These are phyloP conservation scores for Eira barbara DNA, from an alignment of 2,113 vertebrate genomes.

Conservation along the genomic window DNA sequence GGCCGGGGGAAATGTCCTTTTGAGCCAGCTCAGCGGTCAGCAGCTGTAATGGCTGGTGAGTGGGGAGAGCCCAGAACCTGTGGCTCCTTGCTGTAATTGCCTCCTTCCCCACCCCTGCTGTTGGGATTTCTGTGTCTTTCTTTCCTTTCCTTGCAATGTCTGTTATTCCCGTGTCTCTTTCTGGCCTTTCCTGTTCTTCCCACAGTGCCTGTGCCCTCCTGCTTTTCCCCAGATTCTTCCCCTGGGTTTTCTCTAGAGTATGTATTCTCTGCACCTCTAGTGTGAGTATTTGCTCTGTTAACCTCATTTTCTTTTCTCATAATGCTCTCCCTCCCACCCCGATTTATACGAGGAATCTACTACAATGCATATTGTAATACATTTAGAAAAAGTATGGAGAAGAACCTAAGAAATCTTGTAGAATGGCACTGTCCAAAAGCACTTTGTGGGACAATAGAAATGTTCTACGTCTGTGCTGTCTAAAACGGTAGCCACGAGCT, in stretches of 20 bases:
- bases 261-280: background rate
- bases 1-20: slow-evolving; percentile 92
- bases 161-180: background rate
- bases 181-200: slow-evolving; percentile 20
- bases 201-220: slow-evolving; percentile 19
- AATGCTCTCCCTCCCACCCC: background rate
- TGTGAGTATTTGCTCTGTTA: slow-evolving; percentile 1
- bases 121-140: slow-evolving; percentile 39
- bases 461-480: background rate
- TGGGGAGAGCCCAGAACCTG: slow-evolving; percentile 57
- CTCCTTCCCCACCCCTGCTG: slow-evolving; percentile 43
- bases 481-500: background rate
- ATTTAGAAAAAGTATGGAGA: slow-evolving; percentile 20
- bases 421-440: background rate
- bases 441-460: background rate
- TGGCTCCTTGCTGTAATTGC: slow-evolving; percentile 55
- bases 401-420: background rate
- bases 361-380: slow-evolving; percentile 49
- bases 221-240: background rate
- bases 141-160: slow-evolving; percentile 12
- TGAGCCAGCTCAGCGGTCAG: slow-evolving; percentile 90
- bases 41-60: slow-evolving; percentile 89
- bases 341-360: background rate
- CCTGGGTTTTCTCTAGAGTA: background rate
- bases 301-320: background rate